Evolutionary conservation across 2,888 invertebrate species (phyloP), one percentile per base, ranked within the genome.

Genomic region (Atrina japonica): DNA sequence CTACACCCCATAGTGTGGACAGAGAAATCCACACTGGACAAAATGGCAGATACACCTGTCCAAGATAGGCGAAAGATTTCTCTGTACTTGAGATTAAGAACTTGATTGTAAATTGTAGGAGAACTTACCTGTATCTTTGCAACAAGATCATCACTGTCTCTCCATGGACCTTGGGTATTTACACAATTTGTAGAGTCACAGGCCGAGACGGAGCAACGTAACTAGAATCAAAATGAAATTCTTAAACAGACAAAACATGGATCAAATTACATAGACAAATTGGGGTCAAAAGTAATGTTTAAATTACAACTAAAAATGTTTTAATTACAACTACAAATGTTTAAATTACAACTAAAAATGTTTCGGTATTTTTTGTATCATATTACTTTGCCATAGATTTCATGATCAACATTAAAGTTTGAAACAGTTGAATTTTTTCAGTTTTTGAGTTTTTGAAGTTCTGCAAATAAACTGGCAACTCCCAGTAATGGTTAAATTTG

Each of bases 121-220:
- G n/a, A n/a, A n/a, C n/a, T n/a, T 59, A 66, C 66, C 66, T 59
- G 47, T 27, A 66, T 50, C 50, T 52, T 29, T 25, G 78, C 82
- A 21, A 30, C 40, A 9, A 82, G 30, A 23, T 25, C 65, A 3
- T 30, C 45, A 60, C 81, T 81, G 43, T 73, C 45, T 27, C 77
- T 72, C 58, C 71, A 73, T 14, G 81, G 81, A 11, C 80, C 79
- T 30, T 55, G 58, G 0, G 77, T 76, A n/a, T 35, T 71, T n/a
- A 55, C 73, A 63, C 79, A 78, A 63, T 75, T 58, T 27, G 65
- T 55, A 1, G 52, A 35, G 23, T 70, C 56, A 64, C 82, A 82
- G 14, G 77, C 81, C 25, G 67, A 71, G 23, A 82, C 73, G 7
- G 71, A 50, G 53, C 82, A 82, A 27, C 66, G 74, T 6, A 82